Base-by-base conservation (phyloP, 1,140 invertebrate genomes). In the Habropoda laboriosa region DNA sequence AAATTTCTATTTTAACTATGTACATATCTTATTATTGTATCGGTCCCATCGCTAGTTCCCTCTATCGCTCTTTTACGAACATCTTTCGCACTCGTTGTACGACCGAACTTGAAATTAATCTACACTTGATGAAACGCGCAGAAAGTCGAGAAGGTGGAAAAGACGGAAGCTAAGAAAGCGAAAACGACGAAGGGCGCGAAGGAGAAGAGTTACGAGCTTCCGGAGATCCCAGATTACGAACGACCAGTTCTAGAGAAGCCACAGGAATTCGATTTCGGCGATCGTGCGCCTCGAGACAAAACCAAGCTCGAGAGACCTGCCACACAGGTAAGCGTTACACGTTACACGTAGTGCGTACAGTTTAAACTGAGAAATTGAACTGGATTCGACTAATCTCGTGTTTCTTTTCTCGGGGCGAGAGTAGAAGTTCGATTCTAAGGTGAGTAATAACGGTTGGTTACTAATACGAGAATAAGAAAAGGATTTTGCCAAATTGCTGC, bases 151-250 rank as follows among this genome's bases (percentile, higher is more conserved):
- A 93, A 92, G 57, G 38, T 35, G 0, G 92, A 93, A 32, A 92
- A 92, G 68, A 30, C 71, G 7, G 88, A 91, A 12, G 84, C 81
- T 2, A 93, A 93, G 85, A 94, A 92, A 73, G 66, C 53, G 8
- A 93, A 93, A 73, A 64, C 61, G 13, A 85, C 89, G n/a, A 93
- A 93, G 58, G 83, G 82, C 0, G 80, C 88, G 24, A 95, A 95
- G 77, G 92, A 93, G 49, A 93, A 93, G 85, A 91, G 90, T 67
- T 95, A 95, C 64, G 96, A 96, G 32, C 93, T 96, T 67, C 96
- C 96, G n/a, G 95, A 96, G 90, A 96, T 96, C 82, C 95, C 96
- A 32, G 96, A 96, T 90, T 95, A 95, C 86, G 95, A 95, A 76
- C 94, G 95, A 78, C 92, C 95, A 6, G 95, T 95, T 10, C 93